Evolutionary conservation across 2,113 vertebrate genomes (phyloP), one percentile per base, ranked within the genome.

Genomic region (Macrotis lagotis): DNA sequence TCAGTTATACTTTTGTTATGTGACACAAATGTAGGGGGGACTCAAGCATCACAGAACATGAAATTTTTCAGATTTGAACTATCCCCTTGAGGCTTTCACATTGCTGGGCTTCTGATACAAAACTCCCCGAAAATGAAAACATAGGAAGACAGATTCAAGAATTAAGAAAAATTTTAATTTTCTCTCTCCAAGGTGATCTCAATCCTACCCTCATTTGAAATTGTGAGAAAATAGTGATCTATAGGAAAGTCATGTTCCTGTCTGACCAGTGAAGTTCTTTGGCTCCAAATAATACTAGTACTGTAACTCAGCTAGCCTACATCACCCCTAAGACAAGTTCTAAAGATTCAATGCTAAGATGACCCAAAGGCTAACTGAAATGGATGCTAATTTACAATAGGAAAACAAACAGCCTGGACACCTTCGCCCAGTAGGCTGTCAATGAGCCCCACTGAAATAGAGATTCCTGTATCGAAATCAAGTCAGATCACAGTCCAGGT

Each of bases 1-100:
- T 96, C 52, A 0, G 0, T 92, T 88, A 22, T 95, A 89, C 83
- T 95, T 96, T 96, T 94, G 92, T 92, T 93, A 59, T 48, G 91
- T 50, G 66, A 96, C 90, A 94, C 74, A n/a, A 83, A 89, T 25
- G 16, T 91, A 90, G 51, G 44, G 93, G 55, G 50, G 83, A 47
- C 89, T 93, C 92, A 90, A 37, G 51, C 90, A 51, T 91, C 94
- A 55, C 2, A 0, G 19, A 91, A 25, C n/a, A 91, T 59, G 91
- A 92, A 89, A 44, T 28, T 59, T 89, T 89, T 89, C 96, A 37
- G 44, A 24, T 31, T 88, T 91, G 37, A 92, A 31, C 50, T 37
- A 52, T 50, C 51, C 89, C 48, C 59, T 96, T 92, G 37, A 5
- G 44, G 50, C 50, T 51, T 50, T 25, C 2, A 31, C 37, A 26